Percentiles rank a stretch among this genome's conserved stretches.
phyloP scores from a whole-genome alignment of 2,113 vertebrate genomes.

The Corythoichthys haematopterus region DNA sequence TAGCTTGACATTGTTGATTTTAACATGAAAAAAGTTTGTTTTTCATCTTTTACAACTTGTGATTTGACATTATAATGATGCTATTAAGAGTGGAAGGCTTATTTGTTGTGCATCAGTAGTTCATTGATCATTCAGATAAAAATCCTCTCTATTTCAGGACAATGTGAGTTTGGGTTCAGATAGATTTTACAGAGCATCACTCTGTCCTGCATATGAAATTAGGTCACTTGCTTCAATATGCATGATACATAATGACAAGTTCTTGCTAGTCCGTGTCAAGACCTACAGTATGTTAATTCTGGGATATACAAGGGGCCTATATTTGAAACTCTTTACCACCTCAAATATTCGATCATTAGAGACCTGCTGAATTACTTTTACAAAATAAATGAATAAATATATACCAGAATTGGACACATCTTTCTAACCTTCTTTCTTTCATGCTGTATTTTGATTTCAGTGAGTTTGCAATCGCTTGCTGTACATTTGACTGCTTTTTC shows the following conservation, averaged over 20 bases:
- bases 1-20: constrained; percentile 7
- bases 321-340: constrained; percentile 46
- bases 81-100: constrained; percentile 8
- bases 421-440: not conserved
- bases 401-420: not conserved
- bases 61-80: constrained; percentile 7
- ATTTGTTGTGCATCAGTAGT: constrained; percentile 35
- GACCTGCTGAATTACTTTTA: constrained; percentile 3
- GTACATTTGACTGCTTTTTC: constrained; percentile 53
- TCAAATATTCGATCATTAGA: constrained; percentile 36
- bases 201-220: constrained; percentile 60
- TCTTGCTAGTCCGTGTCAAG: constrained; percentile 61
- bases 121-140: constrained; percentile 39
- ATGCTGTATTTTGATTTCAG: constrained; percentile 24
- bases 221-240: constrained; percentile 66
- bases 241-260: constrained; percentile 66
- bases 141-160: constrained; percentile 36
- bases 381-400: not conserved
- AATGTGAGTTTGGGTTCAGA: constrained; percentile 41
- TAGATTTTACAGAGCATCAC: constrained; percentile 52
- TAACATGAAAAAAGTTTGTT: constrained; percentile 21
- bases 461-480: constrained; percentile 26
- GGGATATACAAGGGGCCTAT: constrained; percentile 53
- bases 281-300: constrained; percentile 60
- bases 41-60: constrained; percentile 19